phyloP scores from a whole-genome alignment of 1,140 invertebrate species.

The Rhopalosiphum maidis region DNA sequence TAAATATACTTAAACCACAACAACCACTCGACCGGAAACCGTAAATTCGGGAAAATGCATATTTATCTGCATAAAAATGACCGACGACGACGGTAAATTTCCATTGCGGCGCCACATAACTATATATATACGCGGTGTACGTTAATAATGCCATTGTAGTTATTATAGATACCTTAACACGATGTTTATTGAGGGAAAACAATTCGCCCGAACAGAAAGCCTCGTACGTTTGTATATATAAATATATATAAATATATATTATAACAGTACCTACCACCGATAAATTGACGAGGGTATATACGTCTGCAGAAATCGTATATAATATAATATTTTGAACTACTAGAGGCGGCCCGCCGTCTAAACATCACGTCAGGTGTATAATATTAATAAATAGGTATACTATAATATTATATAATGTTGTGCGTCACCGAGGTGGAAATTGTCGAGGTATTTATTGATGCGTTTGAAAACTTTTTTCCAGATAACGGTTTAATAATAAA shows the following conservation, averaged over 20 bases:
- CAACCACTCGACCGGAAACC: neutral
- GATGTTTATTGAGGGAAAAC: neutral
- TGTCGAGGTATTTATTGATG: neutral
- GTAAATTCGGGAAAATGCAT: neutral
- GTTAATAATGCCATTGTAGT: neutral
- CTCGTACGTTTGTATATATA: neutral
- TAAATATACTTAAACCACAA: neutral
- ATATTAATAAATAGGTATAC: neutral
- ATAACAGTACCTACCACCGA: neutral
- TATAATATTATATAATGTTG: no score
- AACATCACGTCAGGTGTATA: neutral
- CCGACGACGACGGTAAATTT: neutral
- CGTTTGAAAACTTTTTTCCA: neutral
- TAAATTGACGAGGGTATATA: neutral
- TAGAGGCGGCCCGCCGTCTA: neutral
- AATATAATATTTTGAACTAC: neutral
- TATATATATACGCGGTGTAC: neutral
- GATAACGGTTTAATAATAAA: neutral
- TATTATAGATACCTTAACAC: neutral
- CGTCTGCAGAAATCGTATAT: neutral
- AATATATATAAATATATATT: neutral
- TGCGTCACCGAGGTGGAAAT: no score
- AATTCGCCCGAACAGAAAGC: neutral
- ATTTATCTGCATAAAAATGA: slow-evolving; percentile 9
- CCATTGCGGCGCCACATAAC: neutral